These are phyloP conservation scores for Mactra quadrangularis DNA, from an alignment of 1,140 invertebrate genomes.

Conservation along the genomic window DNA sequence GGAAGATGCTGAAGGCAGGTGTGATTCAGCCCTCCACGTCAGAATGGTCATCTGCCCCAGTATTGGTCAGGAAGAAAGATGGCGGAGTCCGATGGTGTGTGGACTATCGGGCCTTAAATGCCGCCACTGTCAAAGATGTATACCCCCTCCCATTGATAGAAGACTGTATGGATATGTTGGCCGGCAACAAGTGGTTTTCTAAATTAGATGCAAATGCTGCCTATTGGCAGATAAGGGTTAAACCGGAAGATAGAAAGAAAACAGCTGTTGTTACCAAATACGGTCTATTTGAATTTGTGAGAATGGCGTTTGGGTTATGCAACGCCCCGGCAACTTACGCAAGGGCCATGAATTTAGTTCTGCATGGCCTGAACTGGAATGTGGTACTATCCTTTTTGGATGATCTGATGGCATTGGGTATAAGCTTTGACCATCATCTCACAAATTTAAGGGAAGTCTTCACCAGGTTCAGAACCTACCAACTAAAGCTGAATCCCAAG, in stretches of 20 bases:
- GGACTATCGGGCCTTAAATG: slow-evolving; percentile 85
- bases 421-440: slow-evolving; percentile 1
- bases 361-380: slow-evolving; percentile 33
- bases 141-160: slow-evolving; percentile 85
- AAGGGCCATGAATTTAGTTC: neutral
- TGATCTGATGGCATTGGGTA: slow-evolving; percentile 15
- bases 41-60: slow-evolving; percentile 56
- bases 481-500: slow-evolving; percentile 34
- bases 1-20: slow-evolving; percentile 57
- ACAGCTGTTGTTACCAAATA: slow-evolving; percentile 26
- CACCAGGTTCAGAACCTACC: slow-evolving; percentile 12
- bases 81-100: slow-evolving; percentile 82
- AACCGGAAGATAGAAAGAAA: slow-evolving; percentile 14
- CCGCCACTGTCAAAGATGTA: slow-evolving; percentile 80
- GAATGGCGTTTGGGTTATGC: slow-evolving; percentile 9
- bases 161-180: slow-evolving; percentile 68
- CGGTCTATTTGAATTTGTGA: slow-evolving; percentile 4
- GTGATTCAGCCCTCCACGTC: slow-evolving; percentile 53
- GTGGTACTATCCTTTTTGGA: neutral
- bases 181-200: slow-evolving; percentile 22
- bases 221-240: slow-evolving; percentile 20
- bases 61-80: slow-evolving; percentile 85
- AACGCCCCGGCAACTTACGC: slow-evolving; percentile 18
- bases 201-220: slow-evolving; percentile 44
- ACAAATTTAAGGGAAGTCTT: neutral